phyloP scores from a whole-genome alignment of 2,113 vertebrate genomes.

The Micronycteris hirsuta region DNA sequence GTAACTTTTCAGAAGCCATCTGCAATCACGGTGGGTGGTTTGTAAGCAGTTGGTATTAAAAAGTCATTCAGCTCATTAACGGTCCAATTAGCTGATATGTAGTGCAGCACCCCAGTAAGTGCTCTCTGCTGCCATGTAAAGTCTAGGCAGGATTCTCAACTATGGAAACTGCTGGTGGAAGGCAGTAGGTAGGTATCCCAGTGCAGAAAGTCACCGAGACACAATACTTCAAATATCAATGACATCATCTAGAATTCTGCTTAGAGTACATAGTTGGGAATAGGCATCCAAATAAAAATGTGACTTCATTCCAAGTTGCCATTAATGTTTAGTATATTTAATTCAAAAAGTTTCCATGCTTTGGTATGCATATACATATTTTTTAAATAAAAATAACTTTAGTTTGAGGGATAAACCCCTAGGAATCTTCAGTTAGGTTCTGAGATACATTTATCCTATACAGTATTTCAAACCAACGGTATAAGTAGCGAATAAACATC shows the following conservation, averaged over 20 bases:
- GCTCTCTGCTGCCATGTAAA: neutral
- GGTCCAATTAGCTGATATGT: conserved; percentile 36
- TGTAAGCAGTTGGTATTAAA: conserved; percentile 28
- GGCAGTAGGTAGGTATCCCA: neutral
- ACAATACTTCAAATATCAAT: neutral
- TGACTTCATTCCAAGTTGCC: neutral
- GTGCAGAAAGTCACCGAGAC: neutral
- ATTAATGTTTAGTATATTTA: neutral
- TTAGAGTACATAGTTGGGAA: neutral
- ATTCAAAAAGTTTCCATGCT: neutral
- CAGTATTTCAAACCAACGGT: neutral
- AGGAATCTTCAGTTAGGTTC: neutral
- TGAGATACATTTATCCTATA: neutral
- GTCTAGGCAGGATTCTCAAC: neutral
- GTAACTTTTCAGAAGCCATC: conserved; percentile 53
- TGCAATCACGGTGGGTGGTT: conserved; percentile 35
- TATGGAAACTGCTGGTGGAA: neutral
- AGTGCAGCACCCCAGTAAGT: neutral
- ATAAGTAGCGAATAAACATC: neutral
- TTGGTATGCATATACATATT: neutral
- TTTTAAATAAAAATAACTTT: neutral
- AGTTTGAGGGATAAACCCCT: neutral
- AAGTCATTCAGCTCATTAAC: conserved; percentile 52
- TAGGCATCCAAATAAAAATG: neutral
- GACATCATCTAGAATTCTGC: neutral